Conservation (phyloP, 2,113 vertebrate species). For the Plectropomus leopardus region DNA sequence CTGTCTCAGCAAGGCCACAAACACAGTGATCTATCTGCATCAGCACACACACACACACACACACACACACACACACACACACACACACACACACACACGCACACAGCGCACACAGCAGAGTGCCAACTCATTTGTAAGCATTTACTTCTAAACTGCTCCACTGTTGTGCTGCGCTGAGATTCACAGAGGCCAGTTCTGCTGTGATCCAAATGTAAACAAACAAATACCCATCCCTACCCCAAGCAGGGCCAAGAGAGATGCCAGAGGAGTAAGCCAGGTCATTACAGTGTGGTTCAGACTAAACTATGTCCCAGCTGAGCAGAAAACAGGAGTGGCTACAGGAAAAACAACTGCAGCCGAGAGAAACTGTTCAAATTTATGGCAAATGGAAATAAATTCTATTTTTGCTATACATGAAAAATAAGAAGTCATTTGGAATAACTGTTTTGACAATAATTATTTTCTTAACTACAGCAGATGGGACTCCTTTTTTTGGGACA, state of each 20-base stretch:
- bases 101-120: neutral
- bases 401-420: neutral
- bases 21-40: constrained; percentile 9
- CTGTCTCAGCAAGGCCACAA: neutral
- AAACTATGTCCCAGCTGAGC: neutral
- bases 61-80: too few species aligned
- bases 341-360: neutral
- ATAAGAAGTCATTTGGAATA: neutral
- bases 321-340: neutral
- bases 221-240: neutral
- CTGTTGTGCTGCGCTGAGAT: neutral
- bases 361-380: neutral
- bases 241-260: neutral
- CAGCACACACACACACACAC: neutral
- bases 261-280: neutral
- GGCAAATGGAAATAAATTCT: neutral
- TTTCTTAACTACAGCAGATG: neutral
- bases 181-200: neutral
- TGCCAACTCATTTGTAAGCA: neutral
- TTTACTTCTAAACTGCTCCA: constrained; percentile 11
- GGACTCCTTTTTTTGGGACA: neutral
- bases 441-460: neutral
- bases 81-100: too few species aligned
- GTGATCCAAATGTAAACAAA: constrained; percentile 20
- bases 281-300: neutral